These are phyloP conservation scores for Momotus momota DNA, from an alignment of 2,797 vertebrate genomes.

Conservation along the genomic window DNA sequence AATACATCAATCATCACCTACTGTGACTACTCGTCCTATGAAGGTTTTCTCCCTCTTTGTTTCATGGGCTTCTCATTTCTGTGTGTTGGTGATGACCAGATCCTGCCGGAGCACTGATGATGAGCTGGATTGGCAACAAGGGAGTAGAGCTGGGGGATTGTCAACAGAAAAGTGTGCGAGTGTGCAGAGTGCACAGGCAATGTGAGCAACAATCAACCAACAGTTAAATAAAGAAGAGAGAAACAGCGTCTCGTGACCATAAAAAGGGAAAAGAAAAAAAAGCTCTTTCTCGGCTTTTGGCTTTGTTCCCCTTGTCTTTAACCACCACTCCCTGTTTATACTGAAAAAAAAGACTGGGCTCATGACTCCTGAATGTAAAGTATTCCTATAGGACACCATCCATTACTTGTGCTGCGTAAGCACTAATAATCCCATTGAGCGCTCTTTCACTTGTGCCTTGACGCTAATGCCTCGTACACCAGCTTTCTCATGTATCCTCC, in stretches of 20 bases:
- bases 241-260: background rate
- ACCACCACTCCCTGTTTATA: background rate
- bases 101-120: background rate
- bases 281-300: background rate
- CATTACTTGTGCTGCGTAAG: slow-evolving; percentile 13
- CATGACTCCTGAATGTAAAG: background rate
- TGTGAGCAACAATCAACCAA: background rate
- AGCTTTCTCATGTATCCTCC: slow-evolving; percentile 28
- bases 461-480: slow-evolving; percentile 31
- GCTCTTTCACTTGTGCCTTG: background rate
- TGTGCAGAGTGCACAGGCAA: background rate
- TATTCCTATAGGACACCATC: slow-evolving; percentile 13
- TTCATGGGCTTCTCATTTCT: background rate
- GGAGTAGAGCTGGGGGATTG: rapidly evolving
- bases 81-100: background rate
- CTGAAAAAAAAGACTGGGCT: background rate
- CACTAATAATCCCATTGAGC: slow-evolving; percentile 29
- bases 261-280: background rate
- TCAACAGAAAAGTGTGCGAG: background rate
- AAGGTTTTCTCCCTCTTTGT: background rate
- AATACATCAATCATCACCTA: background rate
- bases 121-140: background rate
- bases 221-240: background rate
- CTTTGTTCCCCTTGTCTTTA: background rate
- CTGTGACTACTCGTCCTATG: background rate